Evolutionary conservation across 2,888 invertebrate species (phyloP), one percentile per base, ranked within the genome.

Genomic region (Notodonta ziczac): DNA sequence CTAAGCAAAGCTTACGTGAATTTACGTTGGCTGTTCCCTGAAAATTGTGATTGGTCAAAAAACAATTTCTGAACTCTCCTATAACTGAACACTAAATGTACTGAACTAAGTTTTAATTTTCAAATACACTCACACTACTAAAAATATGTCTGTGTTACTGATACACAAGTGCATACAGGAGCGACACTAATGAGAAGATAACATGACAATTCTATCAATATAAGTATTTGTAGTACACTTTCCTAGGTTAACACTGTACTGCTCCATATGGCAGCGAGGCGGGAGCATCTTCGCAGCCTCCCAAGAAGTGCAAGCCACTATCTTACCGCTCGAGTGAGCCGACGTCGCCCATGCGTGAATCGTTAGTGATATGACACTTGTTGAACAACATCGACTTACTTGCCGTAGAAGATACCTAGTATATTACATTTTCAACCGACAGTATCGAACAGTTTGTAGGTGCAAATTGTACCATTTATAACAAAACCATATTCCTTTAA

Each of bases 271-370:
- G 6, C 6, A 4, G n/a, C n/a, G 10, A 10, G 13, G n/a, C n/a
- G 46, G 10, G 10, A 9, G 42, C 42, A 46, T 46, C 48, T 57
- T 58, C 51, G 10, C 53, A 8, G 24, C 32, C 8, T 8, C 42
- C 12, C 32, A 42, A 8, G 42, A 53, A 56, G 42, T 58, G 63
- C 56, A 53, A 52, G 39, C 58, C 8, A 51, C 60, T 76, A 76
- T 74, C 76, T 72, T 55, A 56, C 60, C 68, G 64, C 63, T 9
- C 62, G 66, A 72, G 55, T 61, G 67, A 44, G n/a, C 58, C 12
- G 12, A 14, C 55, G 14, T 40, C 68, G 63, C 66, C 70, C 76
- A 64, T 61, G 70, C 67, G 74, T 74, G 63, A 75, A 74, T 60
- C n/a, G 66, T 74, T 76, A 63, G 63, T 57, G 59, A 58, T 24